These are phyloP conservation scores for Miltochrista miniata DNA, from an alignment of 2,888 invertebrate genomes.

Conservation along the genomic window DNA sequence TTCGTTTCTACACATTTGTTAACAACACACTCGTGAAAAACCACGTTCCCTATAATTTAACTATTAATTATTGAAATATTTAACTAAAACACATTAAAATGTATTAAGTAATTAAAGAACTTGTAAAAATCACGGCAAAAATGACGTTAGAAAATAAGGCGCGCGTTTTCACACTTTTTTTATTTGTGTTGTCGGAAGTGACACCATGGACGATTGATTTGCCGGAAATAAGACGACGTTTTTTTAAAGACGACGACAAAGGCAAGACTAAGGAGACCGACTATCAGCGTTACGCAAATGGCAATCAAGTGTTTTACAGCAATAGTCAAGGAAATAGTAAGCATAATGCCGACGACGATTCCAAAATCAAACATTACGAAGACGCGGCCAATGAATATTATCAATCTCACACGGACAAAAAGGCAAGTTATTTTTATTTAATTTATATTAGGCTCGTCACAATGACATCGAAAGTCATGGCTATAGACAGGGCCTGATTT, in stretches of 20 bases:
- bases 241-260: constrained; percentile 50
- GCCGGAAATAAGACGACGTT: constrained; percentile 58
- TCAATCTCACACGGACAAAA: constrained; percentile 61
- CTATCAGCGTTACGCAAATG: constrained; percentile 23
- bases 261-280: constrained; percentile 16
- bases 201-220: constrained; percentile 69
- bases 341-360: constrained; percentile 41
- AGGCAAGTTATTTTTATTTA: constrained; percentile 46
- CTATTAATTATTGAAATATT: neutral
- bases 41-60: constrained; percentile 22
- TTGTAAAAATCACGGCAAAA: constrained; percentile 23
- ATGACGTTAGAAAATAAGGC: constrained; percentile 36
- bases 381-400: constrained; percentile 54
- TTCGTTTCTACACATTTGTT: constrained; percentile 46
- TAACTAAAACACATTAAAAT: neutral
- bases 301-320: constrained; percentile 37
- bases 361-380: constrained; percentile 24
- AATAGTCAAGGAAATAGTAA: constrained; percentile 51
- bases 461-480: too few species aligned
- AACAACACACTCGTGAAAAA: constrained; percentile 29
- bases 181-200: constrained; percentile 45
- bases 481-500: too few species aligned
- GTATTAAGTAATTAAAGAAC: neutral
- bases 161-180: constrained; percentile 38
- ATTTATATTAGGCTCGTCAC: too few species aligned